Evolutionary conservation across 2,797 vertebrate genomes (phyloP), one percentile per base, ranked within the genome.

Genomic region (Danio tinwini): DNA sequence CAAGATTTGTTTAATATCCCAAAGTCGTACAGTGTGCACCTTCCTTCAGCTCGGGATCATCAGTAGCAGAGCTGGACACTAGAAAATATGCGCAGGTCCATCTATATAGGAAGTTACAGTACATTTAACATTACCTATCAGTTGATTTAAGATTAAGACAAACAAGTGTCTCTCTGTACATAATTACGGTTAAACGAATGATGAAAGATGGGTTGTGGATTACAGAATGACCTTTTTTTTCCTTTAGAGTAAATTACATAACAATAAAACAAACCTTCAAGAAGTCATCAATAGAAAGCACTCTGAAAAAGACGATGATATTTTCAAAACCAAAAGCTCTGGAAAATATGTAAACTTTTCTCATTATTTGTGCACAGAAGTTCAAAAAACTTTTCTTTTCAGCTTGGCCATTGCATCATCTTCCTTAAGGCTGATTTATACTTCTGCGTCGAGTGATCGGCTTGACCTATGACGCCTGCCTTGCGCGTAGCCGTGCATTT

Each of bases 91-190:
- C 58, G 49, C 52, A 37, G 44, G 63, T 79, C 71, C 37, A 74
- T 53, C 19, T 42, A 45, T 21, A 52, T 52, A 69, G 61, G 47
- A 72, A 72, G 40, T 61, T 74, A 55, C 73, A 80, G 80, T 75
- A 80, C 79, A 78, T 47, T 45, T 55, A 76, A 81, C 50, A 68
- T 85, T 29, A 78, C 55, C 21, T 40, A 78, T 71, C 14, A 44
- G 64, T 78, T 61, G 52, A 82, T 78, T 75, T 70, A 65, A 65
- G 55, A 81, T 37, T 76, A 80, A 73, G 80, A 82, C 72, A 72
- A 80, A 76, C 83, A 87, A 84, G 82, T 85, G 84, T 81, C 82
- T 86, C 78, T 76, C 61, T 86, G 78, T 82, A 81, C 84, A 78
- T 76, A 52, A 58, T 72, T 49, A 45, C 29, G 56, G 47, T 44